These are phyloP conservation scores for Pachypsylla venusta DNA, from an alignment of 1,140 invertebrate species.

Conservation along the genomic window DNA sequence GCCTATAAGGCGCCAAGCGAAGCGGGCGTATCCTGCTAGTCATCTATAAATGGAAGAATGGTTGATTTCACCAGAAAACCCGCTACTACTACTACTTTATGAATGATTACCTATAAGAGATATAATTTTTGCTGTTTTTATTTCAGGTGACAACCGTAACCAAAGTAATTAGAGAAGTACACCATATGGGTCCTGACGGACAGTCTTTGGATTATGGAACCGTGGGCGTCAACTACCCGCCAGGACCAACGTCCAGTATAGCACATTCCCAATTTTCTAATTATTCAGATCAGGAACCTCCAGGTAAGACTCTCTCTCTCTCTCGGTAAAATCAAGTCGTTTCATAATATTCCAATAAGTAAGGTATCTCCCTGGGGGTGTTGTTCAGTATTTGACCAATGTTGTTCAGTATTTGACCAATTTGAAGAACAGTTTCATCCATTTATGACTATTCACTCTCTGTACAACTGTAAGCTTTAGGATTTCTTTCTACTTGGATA, in stretches of 20 bases:
- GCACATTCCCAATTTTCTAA: constrained; percentile 15
- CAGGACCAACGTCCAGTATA: constrained; percentile 17
- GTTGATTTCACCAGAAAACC: neutral
- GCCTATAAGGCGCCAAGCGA: neutral
- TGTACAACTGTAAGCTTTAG: too few species aligned
- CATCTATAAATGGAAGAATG: neutral
- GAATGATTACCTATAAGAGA: too few species aligned
- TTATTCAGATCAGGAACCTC: constrained; percentile 13
- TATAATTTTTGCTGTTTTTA: constrained; percentile 11
- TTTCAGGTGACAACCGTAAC: constrained; percentile 42
- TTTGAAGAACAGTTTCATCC: too few species aligned
- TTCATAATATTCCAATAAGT: too few species aligned
- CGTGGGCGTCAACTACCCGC: constrained; percentile 27
- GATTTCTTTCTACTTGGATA: too few species aligned
- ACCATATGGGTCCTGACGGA: constrained; percentile 46
- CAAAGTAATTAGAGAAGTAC: constrained; percentile 47
- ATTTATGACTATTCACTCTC: too few species aligned
- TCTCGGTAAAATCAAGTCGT: too few species aligned
- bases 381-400: too few species aligned
- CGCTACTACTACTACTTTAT: too few species aligned
- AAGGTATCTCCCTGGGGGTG: too few species aligned
- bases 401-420: too few species aligned
- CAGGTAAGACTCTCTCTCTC: too few species aligned
- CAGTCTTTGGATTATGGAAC: constrained; percentile 27
- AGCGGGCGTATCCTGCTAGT: neutral